These are phyloP conservation scores for Channa striata DNA, from an alignment of 2,797 vertebrate species.

Conservation along the genomic window DNA sequence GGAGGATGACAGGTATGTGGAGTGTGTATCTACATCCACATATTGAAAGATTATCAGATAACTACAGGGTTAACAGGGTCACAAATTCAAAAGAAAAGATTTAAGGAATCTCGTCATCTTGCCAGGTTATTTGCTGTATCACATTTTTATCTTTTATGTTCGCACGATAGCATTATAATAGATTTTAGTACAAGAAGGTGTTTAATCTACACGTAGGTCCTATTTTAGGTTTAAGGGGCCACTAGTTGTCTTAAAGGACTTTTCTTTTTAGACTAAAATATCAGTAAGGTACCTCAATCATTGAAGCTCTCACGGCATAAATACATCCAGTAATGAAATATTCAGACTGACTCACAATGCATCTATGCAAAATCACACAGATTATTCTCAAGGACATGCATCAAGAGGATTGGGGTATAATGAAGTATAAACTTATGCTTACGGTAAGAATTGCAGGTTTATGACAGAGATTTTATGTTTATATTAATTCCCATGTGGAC, in stretches of 20 bases:
- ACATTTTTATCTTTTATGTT: slow-evolving; percentile 3
- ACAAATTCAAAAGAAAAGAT: slow-evolving; percentile 52
- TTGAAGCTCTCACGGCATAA: not conserved
- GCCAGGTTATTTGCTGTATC: slow-evolving; percentile 11
- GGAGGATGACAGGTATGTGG: slow-evolving; percentile 69
- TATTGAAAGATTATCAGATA: slow-evolving; percentile 67
- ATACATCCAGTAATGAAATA: not conserved
- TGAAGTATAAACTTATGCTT: slow-evolving; percentile 21
- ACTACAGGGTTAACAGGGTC: slow-evolving; percentile 18
- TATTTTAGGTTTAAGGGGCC: not conserved
- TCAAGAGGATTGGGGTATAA: slow-evolving; percentile 12
- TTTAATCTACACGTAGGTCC: not conserved
- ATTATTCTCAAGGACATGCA: slow-evolving; percentile 11
- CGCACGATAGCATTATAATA: not conserved
- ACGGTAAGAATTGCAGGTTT: slow-evolving; percentile 15
- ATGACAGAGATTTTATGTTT: not conserved
- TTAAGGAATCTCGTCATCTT: slow-evolving; percentile 16
- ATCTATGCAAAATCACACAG: not conserved
- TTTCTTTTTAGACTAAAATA: not conserved
- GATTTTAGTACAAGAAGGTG: not conserved
- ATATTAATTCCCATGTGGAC: slow-evolving; percentile 4
- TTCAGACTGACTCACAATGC: not conserved
- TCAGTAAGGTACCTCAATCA: not conserved
- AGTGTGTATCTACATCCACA: slow-evolving; percentile 55
- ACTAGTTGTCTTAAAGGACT: not conserved